These are phyloP conservation scores for Scarus forsteni DNA, from an alignment of 2,797 vertebrate species.

Conservation along the genomic window DNA sequence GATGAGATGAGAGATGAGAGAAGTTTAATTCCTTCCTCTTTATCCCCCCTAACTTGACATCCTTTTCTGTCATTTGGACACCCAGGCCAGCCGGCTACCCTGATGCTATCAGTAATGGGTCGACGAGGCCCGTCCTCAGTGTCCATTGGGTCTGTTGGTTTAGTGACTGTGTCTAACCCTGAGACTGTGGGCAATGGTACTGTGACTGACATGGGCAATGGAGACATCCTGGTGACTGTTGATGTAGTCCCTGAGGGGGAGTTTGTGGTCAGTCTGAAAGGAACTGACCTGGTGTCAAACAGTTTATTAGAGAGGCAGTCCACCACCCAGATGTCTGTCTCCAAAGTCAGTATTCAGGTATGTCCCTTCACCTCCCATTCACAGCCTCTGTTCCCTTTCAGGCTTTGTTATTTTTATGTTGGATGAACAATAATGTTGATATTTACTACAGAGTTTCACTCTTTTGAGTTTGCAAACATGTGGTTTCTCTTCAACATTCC, in stretches of 20 bases:
- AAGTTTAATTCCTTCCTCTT: not conserved
- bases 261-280: constrained; percentile 78
- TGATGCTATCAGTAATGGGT: constrained; percentile 78
- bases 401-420: not conserved
- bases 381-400: not conserved
- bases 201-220: constrained; percentile 63
- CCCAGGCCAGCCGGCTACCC: constrained; percentile 67
- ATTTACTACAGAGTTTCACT: not conserved
- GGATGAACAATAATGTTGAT: not conserved
- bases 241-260: constrained; percentile 69
- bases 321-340: constrained; percentile 80
- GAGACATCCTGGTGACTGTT: constrained; percentile 73
- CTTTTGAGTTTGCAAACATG: not conserved
- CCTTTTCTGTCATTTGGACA: constrained; percentile 6
- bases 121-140: constrained; percentile 72
- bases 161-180: constrained; percentile 65
- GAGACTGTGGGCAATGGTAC: constrained; percentile 44
- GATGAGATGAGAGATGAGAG: no score
- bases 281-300: constrained; percentile 70
- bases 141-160: constrained; percentile 53
- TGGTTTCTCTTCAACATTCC: not conserved
- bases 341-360: constrained; percentile 78
- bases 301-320: constrained; percentile 81
- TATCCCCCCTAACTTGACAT: not conserved
- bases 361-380: not conserved